Evolutionary conservation across 2,797 vertebrate species (phyloP).

Genomic region (Odontamblyopus rebecca): DNA sequence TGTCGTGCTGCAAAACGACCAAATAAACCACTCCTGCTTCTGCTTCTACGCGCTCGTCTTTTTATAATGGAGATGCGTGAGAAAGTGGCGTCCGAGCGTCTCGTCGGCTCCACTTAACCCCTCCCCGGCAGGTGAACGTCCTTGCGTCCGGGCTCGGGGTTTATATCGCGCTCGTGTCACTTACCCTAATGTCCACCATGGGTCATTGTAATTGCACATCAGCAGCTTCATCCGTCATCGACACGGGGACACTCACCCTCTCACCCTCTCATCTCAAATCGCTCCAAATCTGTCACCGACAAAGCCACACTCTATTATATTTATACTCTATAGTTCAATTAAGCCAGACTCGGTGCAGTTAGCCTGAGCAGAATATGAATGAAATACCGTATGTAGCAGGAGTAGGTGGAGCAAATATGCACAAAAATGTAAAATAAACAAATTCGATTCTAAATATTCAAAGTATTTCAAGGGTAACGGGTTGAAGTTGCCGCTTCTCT

Average conservation of each 20-base stretch:
- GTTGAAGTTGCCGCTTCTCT: too few species aligned
- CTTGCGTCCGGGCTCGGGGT: not conserved
- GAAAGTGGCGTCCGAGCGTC: too few species aligned
- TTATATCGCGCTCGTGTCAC: not conserved
- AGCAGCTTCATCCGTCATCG: constrained; percentile 8
- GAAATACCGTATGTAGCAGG: not conserved
- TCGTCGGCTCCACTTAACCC: not conserved
- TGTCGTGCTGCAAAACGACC: too few species aligned
- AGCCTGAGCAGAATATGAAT: constrained; percentile 46
- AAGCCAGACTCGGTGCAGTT: constrained; percentile 19
- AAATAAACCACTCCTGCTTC: too few species aligned
- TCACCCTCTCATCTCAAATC: constrained; percentile 15
- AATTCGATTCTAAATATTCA: too few species aligned
- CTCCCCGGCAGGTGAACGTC: not conserved
- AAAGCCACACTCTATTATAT: constrained; percentile 47
- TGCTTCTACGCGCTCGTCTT: too few species aligned
- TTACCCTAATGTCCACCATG: constrained; percentile 26
- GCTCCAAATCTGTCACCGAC: constrained; percentile 53
- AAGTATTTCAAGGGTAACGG: too few species aligned
- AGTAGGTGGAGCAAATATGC: too few species aligned
- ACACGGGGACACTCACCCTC: too few species aligned
- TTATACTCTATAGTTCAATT: constrained; percentile 8
- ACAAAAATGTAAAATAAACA: too few species aligned
- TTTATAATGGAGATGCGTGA: too few species aligned
- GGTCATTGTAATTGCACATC: constrained; percentile 25